Conservation (phyloP, 2,888 invertebrate species). For the Temnothorax ravouxi region DNA sequence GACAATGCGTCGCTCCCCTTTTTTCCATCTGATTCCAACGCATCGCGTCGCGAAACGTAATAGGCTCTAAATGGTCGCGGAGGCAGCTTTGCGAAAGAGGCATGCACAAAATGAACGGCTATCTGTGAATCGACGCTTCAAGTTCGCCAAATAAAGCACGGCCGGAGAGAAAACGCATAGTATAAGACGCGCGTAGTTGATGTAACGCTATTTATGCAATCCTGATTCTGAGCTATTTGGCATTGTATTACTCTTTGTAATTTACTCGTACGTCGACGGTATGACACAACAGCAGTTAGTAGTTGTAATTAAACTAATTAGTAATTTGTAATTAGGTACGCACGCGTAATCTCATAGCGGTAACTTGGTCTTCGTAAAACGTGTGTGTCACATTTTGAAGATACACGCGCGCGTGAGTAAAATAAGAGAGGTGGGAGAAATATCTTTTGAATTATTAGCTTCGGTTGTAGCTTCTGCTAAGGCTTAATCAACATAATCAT, state of each 20-base stretch:
- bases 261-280: background rate
- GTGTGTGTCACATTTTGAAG: background rate
- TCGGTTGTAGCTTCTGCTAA: background rate
- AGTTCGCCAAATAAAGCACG: slow-evolving; percentile 42
- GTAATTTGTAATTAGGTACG: slow-evolving; percentile 12
- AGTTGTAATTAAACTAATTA: slow-evolving; percentile 19
- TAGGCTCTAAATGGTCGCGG: slow-evolving; percentile 36
- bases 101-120: slow-evolving; percentile 23
- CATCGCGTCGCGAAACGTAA: slow-evolving; percentile 31
- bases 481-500: slow-evolving; percentile 1
- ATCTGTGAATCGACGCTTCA: slow-evolving; percentile 19
- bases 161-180: slow-evolving; percentile 21
- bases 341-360: background rate
- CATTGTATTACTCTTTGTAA: slow-evolving; percentile 8
- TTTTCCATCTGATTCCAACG: slow-evolving; percentile 13
- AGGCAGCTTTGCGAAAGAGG: slow-evolving; percentile 20
- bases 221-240: slow-evolving; percentile 26
- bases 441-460: background rate
- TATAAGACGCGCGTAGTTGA: slow-evolving; percentile 6
- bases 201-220: slow-evolving; percentile 43
- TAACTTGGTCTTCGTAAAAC: background rate
- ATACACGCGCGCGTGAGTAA: background rate
- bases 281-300: background rate
- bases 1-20: slow-evolving; percentile 4
- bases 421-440: background rate